Evolutionary conservation across 2,113 vertebrate genomes (phyloP).

Genomic region (Nansenia antarctica): DNA sequence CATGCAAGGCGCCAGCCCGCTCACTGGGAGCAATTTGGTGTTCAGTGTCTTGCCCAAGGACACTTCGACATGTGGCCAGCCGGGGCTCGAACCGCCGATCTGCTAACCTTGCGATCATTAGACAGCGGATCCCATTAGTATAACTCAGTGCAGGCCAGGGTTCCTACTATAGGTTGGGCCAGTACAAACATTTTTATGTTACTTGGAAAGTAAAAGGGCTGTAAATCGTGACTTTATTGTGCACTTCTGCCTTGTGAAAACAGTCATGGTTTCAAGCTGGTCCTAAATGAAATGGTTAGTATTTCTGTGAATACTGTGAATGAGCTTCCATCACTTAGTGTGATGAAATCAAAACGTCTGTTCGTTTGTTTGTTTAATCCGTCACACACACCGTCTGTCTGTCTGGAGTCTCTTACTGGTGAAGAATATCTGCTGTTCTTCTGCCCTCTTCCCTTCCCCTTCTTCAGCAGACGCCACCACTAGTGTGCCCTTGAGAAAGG

Average conservation of each 20-base stretch:
- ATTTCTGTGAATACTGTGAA: constrained; percentile 32
- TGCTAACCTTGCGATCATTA: too few species aligned
- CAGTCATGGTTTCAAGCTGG: neutral
- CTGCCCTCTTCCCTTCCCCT: neutral
- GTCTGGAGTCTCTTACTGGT: neutral
- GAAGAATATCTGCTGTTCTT: neutral
- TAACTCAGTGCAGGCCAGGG: too few species aligned
- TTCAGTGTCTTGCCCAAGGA: too few species aligned
- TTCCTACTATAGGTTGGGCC: too few species aligned
- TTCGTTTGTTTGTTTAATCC: neutral
- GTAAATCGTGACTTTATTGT: neutral
- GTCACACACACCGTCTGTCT: too few species aligned
- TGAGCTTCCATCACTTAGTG: constrained; percentile 18
- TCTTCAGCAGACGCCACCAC: too few species aligned
- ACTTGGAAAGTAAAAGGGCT: neutral
- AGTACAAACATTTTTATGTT: neutral
- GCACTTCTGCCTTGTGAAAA: neutral
- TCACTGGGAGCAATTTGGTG: too few species aligned
- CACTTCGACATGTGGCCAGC: too few species aligned
- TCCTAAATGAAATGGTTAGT: neutral
- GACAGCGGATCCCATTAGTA: too few species aligned
- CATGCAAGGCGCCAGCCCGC: too few species aligned
- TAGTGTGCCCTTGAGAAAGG: too few species aligned
- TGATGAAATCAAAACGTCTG: neutral
- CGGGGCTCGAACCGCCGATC: too few species aligned